Base-by-base conservation (phyloP, 2,797 vertebrate species). In the Amphiprion clarkii region DNA sequence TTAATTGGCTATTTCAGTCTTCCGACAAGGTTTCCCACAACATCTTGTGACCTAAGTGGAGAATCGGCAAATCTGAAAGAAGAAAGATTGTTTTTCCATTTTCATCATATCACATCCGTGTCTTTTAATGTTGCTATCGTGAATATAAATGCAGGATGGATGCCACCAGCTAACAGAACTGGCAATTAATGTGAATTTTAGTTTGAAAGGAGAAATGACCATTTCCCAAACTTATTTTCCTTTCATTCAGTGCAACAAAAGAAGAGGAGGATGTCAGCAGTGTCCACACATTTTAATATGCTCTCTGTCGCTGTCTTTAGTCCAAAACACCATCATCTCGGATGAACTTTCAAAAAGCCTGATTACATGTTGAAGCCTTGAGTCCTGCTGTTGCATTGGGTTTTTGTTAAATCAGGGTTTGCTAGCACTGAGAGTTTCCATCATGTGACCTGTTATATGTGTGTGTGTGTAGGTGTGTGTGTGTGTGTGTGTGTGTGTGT, bases 371-470 rank as follows among this genome's bases (percentile, higher is more conserved):
- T 44, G 12, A 64, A 44, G 52, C 14, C 13, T 51, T 3, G 11
- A 40, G 53, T 62, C 44, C 58, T 46, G 54, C 42, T 61, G 19
- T 23, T 31, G 48, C 7, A 42, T 4, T 25, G 39, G n/a, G 5
- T 46, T 79, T 63, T 52, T 23, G 55, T 75, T 39, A 27, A 71
- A 60, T 77, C 49, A 46, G 21, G 64, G 42, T 67, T 55, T 62
- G 39, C 62, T 48, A 12, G 39, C 23, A 4, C 19, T 13, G 67
- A 68, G 65, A 65, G 52, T 88, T 81, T 74, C 81, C 46, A 7
- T 78, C 78, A 74, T 21, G 33, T 77, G 81, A 82, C 60, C 67
- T 21, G 27, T 33, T 65, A 29, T 58, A 5, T 31, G 29, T 23
- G 23, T 23, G 23, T 23, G 23, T 23, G 23, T 23, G 23, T 23